A percentile compares a stretch with the other conserved stretches of the same genome.
phyloP scores from a whole-genome alignment of 2,797 vertebrate genomes.

The Enteromius afrohamiltoni region DNA sequence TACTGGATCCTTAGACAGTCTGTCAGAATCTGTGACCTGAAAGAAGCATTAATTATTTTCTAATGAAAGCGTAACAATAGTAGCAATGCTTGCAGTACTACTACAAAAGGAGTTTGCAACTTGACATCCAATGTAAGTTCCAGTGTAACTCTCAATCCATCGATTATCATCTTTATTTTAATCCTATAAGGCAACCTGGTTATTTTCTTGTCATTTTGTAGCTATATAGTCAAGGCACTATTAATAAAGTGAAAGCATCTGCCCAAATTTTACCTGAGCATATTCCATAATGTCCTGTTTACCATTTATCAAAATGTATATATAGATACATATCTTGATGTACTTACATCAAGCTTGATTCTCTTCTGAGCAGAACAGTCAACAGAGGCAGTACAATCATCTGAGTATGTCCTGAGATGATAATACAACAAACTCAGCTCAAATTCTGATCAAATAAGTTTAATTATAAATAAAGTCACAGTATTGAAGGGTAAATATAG shows the following conservation, averaged over 20 bases:
- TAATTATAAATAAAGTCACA: not conserved
- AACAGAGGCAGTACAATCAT: constrained; percentile 75
- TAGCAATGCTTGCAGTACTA: not conserved
- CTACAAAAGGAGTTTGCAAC: not conserved
- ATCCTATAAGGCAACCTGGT: not conserved
- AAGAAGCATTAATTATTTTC: not conserved
- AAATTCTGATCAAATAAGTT: not conserved
- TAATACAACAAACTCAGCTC: constrained; percentile 48
- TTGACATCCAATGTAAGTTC: not conserved
- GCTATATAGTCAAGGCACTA: not conserved
- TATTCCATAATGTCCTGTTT: not conserved
- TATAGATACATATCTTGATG: constrained; percentile 4
- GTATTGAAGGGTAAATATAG: constrained; percentile 4
- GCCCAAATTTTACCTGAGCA: not conserved
- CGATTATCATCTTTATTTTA: not conserved
- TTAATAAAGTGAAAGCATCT: not conserved
- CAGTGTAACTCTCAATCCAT: not conserved
- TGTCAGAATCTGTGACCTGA: constrained; percentile 73
- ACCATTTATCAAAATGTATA: not conserved
- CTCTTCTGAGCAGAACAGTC: constrained; percentile 76
- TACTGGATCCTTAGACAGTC: constrained; percentile 73
- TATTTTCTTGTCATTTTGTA: not conserved
- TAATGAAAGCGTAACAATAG: not conserved
- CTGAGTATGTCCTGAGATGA: constrained; percentile 78
- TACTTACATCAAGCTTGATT: constrained; percentile 88